phyloP scores from a whole-genome alignment of 2,113 vertebrate genomes.

The Catharus minimus region DNA sequence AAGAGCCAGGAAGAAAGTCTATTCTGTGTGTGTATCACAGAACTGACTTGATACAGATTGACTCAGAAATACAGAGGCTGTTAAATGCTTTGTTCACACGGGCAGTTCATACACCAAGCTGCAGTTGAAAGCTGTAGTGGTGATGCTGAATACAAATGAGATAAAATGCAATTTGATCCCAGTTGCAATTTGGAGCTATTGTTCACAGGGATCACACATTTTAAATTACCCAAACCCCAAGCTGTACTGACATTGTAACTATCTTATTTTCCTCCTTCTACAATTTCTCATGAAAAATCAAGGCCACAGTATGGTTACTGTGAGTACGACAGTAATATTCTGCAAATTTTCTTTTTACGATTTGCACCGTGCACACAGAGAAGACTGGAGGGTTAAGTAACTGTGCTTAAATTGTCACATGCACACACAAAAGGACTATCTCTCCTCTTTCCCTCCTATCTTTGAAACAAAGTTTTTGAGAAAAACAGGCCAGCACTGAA shows the following conservation, averaged over 20 bases:
- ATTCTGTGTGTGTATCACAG: not conserved
- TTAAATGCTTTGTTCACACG: not conserved
- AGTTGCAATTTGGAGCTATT: not conserved
- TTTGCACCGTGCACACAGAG: not conserved
- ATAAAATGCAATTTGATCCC: not conserved
- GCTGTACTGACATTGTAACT: not conserved
- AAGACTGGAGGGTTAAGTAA: not conserved
- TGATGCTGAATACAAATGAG: conserved; percentile 28
- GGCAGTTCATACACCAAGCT: not conserved
- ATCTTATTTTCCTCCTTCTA: not conserved
- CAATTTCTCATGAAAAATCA: not conserved
- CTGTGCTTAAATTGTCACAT: not conserved
- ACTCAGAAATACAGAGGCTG: not conserved
- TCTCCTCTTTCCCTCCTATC: not conserved
- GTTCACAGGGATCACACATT: not conserved
- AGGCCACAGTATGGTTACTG: not conserved
- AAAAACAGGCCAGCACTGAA: conserved; percentile 3
- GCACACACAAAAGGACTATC: not conserved
- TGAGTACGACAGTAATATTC: not conserved
- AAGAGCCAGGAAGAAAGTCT: not conserved
- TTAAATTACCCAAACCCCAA: not conserved
- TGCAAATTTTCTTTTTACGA: not conserved
- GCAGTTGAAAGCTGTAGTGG: not conserved
- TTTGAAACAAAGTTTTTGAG: not conserved
- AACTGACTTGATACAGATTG: not conserved